phyloP scores from a whole-genome alignment of 2,113 vertebrate genomes.

The Pyrgilauda ruficollis region DNA sequence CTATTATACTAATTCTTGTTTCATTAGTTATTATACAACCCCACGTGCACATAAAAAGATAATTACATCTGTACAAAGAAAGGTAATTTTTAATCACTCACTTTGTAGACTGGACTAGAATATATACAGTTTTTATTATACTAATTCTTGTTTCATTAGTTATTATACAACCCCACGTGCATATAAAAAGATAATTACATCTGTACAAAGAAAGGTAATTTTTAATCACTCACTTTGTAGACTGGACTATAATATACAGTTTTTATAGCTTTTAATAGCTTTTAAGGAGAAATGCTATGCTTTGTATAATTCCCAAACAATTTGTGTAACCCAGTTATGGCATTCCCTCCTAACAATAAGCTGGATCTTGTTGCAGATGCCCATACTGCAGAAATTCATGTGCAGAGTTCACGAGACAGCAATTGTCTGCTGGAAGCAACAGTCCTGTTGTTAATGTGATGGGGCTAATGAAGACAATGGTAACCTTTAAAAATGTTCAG shows the following conservation, averaged over 20 bases:
- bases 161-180: not conserved
- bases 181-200: not conserved
- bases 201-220: not conserved
- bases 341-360: not conserved
- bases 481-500: slow-evolving; percentile 1
- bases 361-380: not conserved
- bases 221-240: not conserved
- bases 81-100: not conserved
- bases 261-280: not conserved
- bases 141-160: not conserved
- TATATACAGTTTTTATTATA: not conserved
- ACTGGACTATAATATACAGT: not conserved
- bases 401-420: not conserved
- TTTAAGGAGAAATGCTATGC: not conserved
- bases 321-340: not conserved
- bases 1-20: not conserved
- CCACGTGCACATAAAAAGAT: not conserved
- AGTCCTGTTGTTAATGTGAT: not conserved
- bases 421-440: not conserved
- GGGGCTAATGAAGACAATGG: slow-evolving; percentile 36
- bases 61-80: not conserved
- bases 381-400: not conserved
- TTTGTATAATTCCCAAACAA: not conserved
- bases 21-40: not conserved
- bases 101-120: not conserved